Conservation (phyloP, 2,888 invertebrate genomes). For the Halocaridina rubra region DNA sequence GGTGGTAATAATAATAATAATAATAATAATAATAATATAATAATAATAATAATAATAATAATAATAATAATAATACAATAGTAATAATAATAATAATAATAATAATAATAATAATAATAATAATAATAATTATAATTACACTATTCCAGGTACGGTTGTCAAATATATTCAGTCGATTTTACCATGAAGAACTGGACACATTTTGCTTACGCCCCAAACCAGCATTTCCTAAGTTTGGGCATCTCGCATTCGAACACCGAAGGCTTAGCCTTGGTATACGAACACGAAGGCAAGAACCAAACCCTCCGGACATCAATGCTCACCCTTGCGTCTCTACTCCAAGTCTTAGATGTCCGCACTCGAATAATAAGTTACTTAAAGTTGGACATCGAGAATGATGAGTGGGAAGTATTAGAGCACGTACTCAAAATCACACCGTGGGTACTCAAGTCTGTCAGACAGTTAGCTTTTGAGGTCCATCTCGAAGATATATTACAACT, state of each 20-base stretch:
- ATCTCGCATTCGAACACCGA: background rate
- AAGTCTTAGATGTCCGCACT: conserved; percentile 10
- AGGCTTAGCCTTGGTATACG: background rate
- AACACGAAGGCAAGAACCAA: background rate
- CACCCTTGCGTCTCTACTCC: background rate
- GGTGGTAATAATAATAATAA: no score
- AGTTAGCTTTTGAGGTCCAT: conserved; percentile 35
- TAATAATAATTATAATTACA: background rate
- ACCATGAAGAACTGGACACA: background rate
- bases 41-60: no score
- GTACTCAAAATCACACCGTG: background rate
- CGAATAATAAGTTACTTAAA: conserved; percentile 47
- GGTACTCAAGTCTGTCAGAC: conserved; percentile 1
- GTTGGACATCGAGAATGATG: conserved; percentile 54
- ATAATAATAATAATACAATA: no score
- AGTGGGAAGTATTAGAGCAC: conserved; percentile 47
- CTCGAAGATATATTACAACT: background rate
- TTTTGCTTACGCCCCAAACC: background rate
- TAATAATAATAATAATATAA: no score
- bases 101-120: no score
- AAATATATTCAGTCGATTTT: background rate
- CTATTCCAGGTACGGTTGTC: background rate
- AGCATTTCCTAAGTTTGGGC: background rate
- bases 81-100: no score
- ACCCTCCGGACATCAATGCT: background rate